These are phyloP conservation scores for Callopanchax toddi DNA, from an alignment of 2,113 vertebrate species.

Conservation along the genomic window DNA sequence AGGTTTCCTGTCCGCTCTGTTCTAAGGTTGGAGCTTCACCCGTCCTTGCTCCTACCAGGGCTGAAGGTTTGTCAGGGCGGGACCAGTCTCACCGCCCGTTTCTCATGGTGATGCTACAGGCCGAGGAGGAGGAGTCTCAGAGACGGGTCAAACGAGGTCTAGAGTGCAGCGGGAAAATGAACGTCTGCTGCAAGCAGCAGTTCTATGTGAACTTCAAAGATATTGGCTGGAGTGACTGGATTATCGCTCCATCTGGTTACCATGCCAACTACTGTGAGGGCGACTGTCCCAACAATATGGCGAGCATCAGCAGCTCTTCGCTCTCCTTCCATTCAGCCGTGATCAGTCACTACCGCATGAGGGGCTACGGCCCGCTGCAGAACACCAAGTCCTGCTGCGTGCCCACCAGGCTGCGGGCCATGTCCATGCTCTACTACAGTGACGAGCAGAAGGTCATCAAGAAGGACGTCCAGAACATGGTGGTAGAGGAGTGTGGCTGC, in stretches of 20 bases:
- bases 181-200: constrained; percentile 92
- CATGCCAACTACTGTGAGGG: constrained; percentile 98
- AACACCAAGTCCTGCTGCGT: constrained; percentile 94
- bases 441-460: constrained; percentile 98
- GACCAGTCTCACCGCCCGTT: constrained; percentile 92
- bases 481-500: constrained; percentile 97
- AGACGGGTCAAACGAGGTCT: constrained; percentile 86
- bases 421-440: constrained; percentile 98
- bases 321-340: constrained; percentile 96
- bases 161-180: constrained; percentile 93
- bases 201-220: constrained; percentile 97
- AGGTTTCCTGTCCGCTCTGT: constrained; percentile 89
- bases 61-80: constrained; percentile 58
- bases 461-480: constrained; percentile 98
- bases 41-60: constrained; percentile 76
- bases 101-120: constrained; percentile 87
- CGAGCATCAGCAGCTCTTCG: constrained; percentile 86
- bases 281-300: constrained; percentile 92
- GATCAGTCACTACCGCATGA: constrained; percentile 96
- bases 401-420: constrained; percentile 91
- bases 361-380: constrained; percentile 90
- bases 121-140: constrained; percentile 82
- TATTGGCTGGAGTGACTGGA: constrained; percentile 99
- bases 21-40: constrained; percentile 83
- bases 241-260: constrained; percentile 95